Percentiles rank a stretch among this genome's conserved stretches.
phyloP scores from a whole-genome alignment of 2,797 vertebrate species.

The Syngnathus acus region DNA sequence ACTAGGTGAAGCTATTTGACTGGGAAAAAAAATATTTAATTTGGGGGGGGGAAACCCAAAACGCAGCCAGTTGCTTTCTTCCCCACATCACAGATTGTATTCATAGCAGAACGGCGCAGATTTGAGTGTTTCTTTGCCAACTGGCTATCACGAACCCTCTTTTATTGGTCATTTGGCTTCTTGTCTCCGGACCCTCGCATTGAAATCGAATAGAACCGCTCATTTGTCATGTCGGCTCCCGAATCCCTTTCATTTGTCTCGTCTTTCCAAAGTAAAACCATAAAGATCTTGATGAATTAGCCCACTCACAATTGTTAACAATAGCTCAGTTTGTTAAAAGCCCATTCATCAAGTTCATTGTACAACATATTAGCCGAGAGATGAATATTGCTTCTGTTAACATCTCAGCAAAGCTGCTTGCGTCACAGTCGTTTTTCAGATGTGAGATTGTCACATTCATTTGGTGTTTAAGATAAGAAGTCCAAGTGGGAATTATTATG shows the following conservation, averaged over 20 bases:
- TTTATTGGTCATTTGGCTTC: constrained; percentile 9
- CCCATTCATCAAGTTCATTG: constrained; percentile 56
- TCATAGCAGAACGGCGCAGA: constrained; percentile 5
- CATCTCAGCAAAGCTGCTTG: constrained; percentile 42
- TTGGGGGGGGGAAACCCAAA: too few relatives aligned
- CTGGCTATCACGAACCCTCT: background rate
- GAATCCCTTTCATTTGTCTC: constrained; percentile 14
- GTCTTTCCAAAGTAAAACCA: constrained; percentile 21
- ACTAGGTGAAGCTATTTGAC: constrained; percentile 39
- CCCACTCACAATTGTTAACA: constrained; percentile 51
- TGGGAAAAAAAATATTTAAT: background rate
- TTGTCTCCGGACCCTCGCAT: constrained; percentile 6
- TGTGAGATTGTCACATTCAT: constrained; percentile 22
- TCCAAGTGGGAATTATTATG: constrained; percentile 38
- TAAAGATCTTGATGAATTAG: constrained; percentile 50
- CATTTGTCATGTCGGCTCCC: constrained; percentile 15
- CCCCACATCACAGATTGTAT: constrained; percentile 4
- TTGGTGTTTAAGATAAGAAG: constrained; percentile 37
- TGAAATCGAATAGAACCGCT: constrained; percentile 8
- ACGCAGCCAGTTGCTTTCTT: constrained; percentile 6
- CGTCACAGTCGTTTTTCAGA: constrained; percentile 53
- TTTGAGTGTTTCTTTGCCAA: constrained; percentile 13
- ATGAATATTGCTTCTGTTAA: constrained; percentile 56
- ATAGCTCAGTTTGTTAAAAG: constrained; percentile 49
- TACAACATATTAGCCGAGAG: constrained; percentile 53